phyloP scores from a whole-genome alignment of 2,113 vertebrate genomes.

The Collichthys lucidus region DNA sequence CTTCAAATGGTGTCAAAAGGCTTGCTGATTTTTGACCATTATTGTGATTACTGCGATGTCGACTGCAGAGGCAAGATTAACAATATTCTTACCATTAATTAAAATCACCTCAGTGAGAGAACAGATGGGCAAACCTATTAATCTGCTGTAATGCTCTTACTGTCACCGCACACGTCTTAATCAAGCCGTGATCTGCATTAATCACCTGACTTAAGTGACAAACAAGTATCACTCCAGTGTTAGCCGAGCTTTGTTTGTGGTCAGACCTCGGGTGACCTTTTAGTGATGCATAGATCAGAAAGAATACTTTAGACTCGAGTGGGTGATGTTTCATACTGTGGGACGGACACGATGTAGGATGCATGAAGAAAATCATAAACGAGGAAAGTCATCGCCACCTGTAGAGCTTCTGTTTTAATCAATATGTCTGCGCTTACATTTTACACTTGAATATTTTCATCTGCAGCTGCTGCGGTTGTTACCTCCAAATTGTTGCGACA shows the following conservation, averaged over 20 bases:
- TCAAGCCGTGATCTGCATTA: constrained; percentile 83
- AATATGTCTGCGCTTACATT: constrained; percentile 23
- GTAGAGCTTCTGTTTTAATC: constrained; percentile 33
- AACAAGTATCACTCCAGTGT: constrained; percentile 79
- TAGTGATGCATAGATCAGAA: constrained; percentile 44
- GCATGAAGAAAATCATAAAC: neutral
- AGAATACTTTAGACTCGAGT: constrained; percentile 40
- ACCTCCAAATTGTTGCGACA: constrained; percentile 41
- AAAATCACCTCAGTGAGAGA: constrained; percentile 77
- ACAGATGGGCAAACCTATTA: constrained; percentile 83
- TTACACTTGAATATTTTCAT: constrained; percentile 43
- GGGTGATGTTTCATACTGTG: constrained; percentile 12
- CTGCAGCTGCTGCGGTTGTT: constrained; percentile 52
- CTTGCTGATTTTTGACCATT: constrained; percentile 56
- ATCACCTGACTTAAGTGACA: constrained; percentile 84
- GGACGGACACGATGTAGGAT: neutral
- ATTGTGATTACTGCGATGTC: constrained; percentile 40
- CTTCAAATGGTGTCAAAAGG: constrained; percentile 49
- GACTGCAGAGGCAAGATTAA: constrained; percentile 64
- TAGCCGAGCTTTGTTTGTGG: constrained; percentile 68
- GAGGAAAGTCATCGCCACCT: constrained; percentile 5
- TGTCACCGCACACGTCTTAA: constrained; percentile 82
- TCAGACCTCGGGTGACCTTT: constrained; percentile 67
- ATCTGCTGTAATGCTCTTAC: constrained; percentile 82
- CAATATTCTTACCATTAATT: constrained; percentile 81